Conservation (phyloP, 2,888 invertebrate species). For the Tortrix viridana region DNA sequence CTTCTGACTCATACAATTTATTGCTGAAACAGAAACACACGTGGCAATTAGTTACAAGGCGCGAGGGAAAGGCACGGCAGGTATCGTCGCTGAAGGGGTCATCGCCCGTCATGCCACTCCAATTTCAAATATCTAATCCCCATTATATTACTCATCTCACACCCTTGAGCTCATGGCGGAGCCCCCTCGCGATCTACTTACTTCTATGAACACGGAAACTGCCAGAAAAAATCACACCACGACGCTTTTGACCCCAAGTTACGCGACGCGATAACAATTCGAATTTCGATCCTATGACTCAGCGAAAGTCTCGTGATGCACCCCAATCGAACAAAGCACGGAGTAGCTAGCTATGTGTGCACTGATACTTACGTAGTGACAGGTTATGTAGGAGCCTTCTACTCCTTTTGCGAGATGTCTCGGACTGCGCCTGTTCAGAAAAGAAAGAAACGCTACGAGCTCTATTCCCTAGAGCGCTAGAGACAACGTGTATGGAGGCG, state of each 20-base stretch:
- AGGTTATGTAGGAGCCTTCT: constrained; percentile 85
- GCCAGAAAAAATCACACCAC: constrained; percentile 51
- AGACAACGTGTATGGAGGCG: constrained; percentile 80
- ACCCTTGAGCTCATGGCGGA: constrained; percentile 55
- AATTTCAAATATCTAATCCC: constrained; percentile 32
- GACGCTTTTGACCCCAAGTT: constrained; percentile 39
- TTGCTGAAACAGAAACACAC: constrained; percentile 87
- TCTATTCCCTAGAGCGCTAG: constrained; percentile 77
- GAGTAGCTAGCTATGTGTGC: constrained; percentile 57
- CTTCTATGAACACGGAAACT: constrained; percentile 53
- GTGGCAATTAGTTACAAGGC: constrained; percentile 70
- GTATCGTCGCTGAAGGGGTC: constrained; percentile 64
- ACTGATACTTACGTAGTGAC: constrained; percentile 82
- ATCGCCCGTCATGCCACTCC: constrained; percentile 67
- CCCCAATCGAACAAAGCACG: constrained; percentile 51
- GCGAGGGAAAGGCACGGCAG: constrained; percentile 49
- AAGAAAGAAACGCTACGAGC: constrained; percentile 81
- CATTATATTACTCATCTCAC: constrained; percentile 10
- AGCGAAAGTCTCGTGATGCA: constrained; percentile 50
- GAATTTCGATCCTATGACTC: constrained; percentile 52
- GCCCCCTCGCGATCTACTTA: constrained; percentile 52
- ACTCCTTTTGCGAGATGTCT: constrained; percentile 83
- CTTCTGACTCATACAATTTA: constrained; percentile 99
- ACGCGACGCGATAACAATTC: constrained; percentile 42
- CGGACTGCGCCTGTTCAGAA: constrained; percentile 84